Base-by-base conservation (phyloP, 2,888 invertebrate species). In the Mythimna vitellina region DNA sequence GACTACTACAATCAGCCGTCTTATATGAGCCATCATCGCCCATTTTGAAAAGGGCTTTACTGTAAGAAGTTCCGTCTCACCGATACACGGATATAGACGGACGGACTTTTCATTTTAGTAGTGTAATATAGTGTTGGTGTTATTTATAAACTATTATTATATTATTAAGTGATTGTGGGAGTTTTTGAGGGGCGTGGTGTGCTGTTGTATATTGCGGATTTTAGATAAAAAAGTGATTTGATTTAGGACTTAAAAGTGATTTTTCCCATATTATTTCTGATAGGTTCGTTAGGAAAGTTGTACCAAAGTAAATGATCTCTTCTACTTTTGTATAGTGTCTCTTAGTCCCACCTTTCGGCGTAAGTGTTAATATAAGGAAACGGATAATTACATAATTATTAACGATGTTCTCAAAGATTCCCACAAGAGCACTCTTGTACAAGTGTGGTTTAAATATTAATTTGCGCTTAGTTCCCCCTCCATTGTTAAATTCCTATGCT, bases 1-100 rank as follows among this genome's bases (percentile, higher is more conserved):
- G 95, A 96, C 89, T 86, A 92, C 82, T 93, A 92, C 89, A 91
- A 92, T 84, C 95, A 94, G 89, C 89, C 95, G 63, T 89, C 92
- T 32, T 95, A 94, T 76, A 93, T 93, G 92, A 87, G 89, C 68
- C 95, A 96, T 85, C 95, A 96, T 86, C 94, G 96, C 88, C 96
- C 95, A 87, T 96, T 96, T 94, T 96, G 96, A 96, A 96, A 95
- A 95, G 96, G 95, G 90, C 90, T 95, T 73, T 95, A 93, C 85
- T 96, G 96, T 88, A 96, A 95, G 89, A 96, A 95, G 92, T 96
- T 96, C 89, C 95, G 96, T 89, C 91, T 96, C 7, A 90, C 91
- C 93, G 96, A 96, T 79, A 87, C 93, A 3, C 89, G 93, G 94
- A 95, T 96, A 87, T 96, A 92, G 92, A 89, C 92, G 92, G 89